Evolutionary conservation across 2,888 invertebrate genomes (phyloP), one percentile per base, ranked within the genome.

Genomic region (Cataglyphis cursor): DNA sequence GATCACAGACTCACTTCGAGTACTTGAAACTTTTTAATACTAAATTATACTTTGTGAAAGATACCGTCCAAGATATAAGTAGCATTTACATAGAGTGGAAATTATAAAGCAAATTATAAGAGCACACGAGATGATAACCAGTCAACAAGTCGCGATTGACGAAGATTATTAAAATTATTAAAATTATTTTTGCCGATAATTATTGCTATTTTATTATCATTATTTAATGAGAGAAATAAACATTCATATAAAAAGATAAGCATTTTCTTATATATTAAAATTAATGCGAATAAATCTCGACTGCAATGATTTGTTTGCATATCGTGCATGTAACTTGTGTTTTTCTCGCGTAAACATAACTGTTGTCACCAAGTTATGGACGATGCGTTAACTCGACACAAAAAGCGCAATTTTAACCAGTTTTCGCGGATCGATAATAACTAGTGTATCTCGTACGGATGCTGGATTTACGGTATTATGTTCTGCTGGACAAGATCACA

Each of bases 361-460:
- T 21, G 73, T 41, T 21, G 73, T 41, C 74, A 86, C 3, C 65
- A 89, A 91, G 89, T 90, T 92, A 91, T 74, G 89, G 91, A 92
- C 90, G 90, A 88, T 85, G 86, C 89, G 86, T 90, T 91, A 92
- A 88, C 91, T 90, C 82, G 80, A 83, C 81, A 70, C 81, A 81
- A 76, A 68, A 66, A 66, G 80, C 62, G 90, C 91, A 93, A 94
- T 94, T 92, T 94, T 94, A 94, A 94, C 93, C 89, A 90, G 89
- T 85, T 90, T 85, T 90, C 85, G 84, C 59, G 82, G 88, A 74
- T 89, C 91, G 92, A 94, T 94, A 93, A 92, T 93, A 90, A 90
- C 81, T 75, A 80, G 62, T 65, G 81, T 51, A n/a, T 51, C 76
- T 72, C 48, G 78, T 75, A 61, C 75, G 75, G 87, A 84, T 86